These are phyloP conservation scores for Adelosebastes latens DNA, from an alignment of 2,797 vertebrate genomes.

Conservation along the genomic window DNA sequence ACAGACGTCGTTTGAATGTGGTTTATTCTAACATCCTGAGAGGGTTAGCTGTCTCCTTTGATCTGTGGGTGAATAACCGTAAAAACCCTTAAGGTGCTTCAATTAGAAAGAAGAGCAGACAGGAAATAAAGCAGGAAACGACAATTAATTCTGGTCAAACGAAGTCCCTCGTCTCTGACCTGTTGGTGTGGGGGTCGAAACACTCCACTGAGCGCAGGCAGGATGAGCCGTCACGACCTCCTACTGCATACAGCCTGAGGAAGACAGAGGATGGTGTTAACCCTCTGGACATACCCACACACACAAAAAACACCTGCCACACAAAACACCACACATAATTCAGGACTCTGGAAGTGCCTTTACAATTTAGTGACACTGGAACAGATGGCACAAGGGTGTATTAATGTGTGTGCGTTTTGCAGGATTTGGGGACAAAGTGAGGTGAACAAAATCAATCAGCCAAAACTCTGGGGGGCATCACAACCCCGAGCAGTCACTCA, in stretches of 20 bases:
- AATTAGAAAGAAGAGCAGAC: slow-evolving; percentile 11
- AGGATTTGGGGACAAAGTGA: slow-evolving; percentile 31
- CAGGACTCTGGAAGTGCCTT: slow-evolving; percentile 16
- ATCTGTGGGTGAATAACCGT: slow-evolving; percentile 49
- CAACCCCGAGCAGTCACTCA: slow-evolving; percentile 28
- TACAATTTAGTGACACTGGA: slow-evolving; percentile 51
- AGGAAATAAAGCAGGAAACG: slow-evolving; percentile 42
- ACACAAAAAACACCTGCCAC: not conserved
- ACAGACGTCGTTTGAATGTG: slow-evolving; percentile 19
- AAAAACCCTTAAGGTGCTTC: slow-evolving; percentile 4
- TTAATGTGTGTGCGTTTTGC: not conserved
- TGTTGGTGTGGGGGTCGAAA: slow-evolving; percentile 98
- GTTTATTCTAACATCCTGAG: slow-evolving; percentile 26
- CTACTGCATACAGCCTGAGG: slow-evolving; percentile 94
- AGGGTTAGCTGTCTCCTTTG: slow-evolving; percentile 48
- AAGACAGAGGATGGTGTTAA: slow-evolving; percentile 42
- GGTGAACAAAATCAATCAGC: slow-evolving; percentile 56
- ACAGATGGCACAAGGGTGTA: slow-evolving; percentile 36
- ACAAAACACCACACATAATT: slow-evolving; percentile 5
- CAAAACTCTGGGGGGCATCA: slow-evolving; percentile 41
- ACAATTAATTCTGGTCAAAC: slow-evolving; percentile 42
- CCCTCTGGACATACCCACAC: slow-evolving; percentile 16
- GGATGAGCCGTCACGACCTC: slow-evolving; percentile 96
- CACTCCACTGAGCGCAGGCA: slow-evolving; percentile 98
- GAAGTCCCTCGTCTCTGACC: slow-evolving; percentile 75